A percentile compares a stretch with the other conserved stretches of the same genome.
These are phyloP conservation scores for Chauna torquata DNA, from an alignment of 2,113 vertebrate genomes.

Conservation along the genomic window DNA sequence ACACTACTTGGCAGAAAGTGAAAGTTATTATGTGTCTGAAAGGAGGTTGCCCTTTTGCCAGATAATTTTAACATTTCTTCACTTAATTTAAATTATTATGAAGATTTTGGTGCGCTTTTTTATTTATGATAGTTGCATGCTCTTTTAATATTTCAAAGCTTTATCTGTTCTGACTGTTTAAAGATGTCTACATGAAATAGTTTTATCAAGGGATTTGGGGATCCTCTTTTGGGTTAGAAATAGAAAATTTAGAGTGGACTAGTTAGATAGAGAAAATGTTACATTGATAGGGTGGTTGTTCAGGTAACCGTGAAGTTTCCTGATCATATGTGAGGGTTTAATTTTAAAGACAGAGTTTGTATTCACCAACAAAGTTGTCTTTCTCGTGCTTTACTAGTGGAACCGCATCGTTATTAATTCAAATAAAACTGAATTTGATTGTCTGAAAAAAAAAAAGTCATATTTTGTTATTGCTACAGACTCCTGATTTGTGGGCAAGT, in stretches of 20 bases:
- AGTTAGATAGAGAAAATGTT: not conserved
- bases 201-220: not conserved
- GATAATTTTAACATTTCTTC: not conserved
- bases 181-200: not conserved
- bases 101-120: not conserved
- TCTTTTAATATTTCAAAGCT: not conserved
- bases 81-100: not conserved
- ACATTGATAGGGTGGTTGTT: not conserved
- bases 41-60: not conserved
- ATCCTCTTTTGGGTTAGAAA: not conserved
- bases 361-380: not conserved
- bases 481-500: not conserved
- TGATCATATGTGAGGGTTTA: not conserved
- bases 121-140: not conserved
- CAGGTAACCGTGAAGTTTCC: not conserved
- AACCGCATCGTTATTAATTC: not conserved
- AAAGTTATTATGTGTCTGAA: not conserved
- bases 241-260: not conserved
- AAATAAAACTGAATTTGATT: not conserved
- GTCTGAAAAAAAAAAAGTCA: not conserved
- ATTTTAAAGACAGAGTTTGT: not conserved
- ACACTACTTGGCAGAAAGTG: not conserved
- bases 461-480: not conserved
- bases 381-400: not conserved
- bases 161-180: not conserved